These are phyloP conservation scores for Coracopsis vasa DNA, from an alignment of 2,113 vertebrate species.

Conservation along the genomic window DNA sequence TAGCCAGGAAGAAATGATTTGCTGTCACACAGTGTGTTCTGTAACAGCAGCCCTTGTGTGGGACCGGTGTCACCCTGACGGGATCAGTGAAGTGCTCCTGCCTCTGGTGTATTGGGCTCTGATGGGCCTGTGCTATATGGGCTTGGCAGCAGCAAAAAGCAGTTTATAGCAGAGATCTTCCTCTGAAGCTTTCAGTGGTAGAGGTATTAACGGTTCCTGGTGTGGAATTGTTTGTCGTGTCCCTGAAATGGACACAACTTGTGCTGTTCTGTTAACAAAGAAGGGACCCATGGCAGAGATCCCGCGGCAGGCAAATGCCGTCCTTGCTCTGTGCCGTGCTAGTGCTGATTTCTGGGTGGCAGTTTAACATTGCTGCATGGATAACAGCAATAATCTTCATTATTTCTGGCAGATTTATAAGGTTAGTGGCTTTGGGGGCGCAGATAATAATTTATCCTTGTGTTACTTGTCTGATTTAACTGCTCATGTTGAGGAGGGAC, in stretches of 20 bases:
- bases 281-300: neutral
- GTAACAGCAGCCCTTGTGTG: rapidly evolving
- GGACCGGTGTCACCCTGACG: neutral
- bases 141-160: neutral
- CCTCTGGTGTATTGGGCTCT: neutral
- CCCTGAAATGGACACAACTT: neutral
- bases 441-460: neutral
- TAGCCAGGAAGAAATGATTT: neutral
- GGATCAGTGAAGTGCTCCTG: neutral
- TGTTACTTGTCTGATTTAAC: neutral
- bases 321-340: neutral
- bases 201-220: neutral
- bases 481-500: neutral
- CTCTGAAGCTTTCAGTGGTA: neutral
- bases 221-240: neutral
- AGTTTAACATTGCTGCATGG: neutral
- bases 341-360: neutral
- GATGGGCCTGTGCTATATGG: neutral
- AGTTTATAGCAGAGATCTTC: neutral
- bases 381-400: neutral
- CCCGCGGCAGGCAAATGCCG: rapidly evolving
- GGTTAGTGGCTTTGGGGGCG: neutral
- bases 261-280: neutral
- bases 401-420: neutral
- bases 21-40: neutral